Evolutionary conservation across 2,797 vertebrate species (phyloP), one percentile per base, ranked within the genome.

Genomic region (Cyclopterus lumpus): DNA sequence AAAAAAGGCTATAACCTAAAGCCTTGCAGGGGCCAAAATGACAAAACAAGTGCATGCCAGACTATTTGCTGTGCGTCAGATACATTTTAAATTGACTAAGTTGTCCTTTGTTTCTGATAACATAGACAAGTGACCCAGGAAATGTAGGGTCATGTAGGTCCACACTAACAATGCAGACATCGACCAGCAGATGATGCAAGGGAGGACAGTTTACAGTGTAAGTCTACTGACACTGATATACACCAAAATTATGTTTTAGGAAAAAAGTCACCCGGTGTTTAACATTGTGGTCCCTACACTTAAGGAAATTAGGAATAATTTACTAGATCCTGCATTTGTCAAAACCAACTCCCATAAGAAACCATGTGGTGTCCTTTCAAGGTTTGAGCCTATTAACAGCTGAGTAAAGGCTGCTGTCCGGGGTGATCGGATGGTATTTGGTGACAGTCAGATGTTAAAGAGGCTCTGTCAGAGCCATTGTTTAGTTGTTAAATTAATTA

Each of bases 111-210:
- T 54, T 51, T 73, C 40, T 60, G 11, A 67, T 15, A 49, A 11
- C 12, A 53, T 30, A 58, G 8, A 32, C 4, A 51, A 53, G 46
- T 38, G 42, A 66, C 15, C 24, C 44, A 61, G 46, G 61, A 10
- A 75, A 57, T 71, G n/a, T 36, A 42, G 26, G 57, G 73, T 75
- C 42, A 68, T 28, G 2, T 48, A 15, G 66, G 72, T 73, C 26
- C 67, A 79, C 44, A 67, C 48, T 11, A 77, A 34, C 54, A 74
- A 74, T 20, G 14, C 57, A 77, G 83, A 80, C 49, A 74, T 18
- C 5, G 44, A 67, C n/a, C 38, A 58, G 76, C 15, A 55, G 53
- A 65, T 67, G 30, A 58, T 51, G 51, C 36, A 42, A 34, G 1
- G 64, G 63, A 64, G 28, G 57, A 68, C 77, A 42, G 59, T 75